Percentiles rank a stretch among this genome's conserved stretches.
Evolutionary conservation across 2,113 vertebrate species (phyloP).

Genomic region (Hemichromis elongatus): DNA sequence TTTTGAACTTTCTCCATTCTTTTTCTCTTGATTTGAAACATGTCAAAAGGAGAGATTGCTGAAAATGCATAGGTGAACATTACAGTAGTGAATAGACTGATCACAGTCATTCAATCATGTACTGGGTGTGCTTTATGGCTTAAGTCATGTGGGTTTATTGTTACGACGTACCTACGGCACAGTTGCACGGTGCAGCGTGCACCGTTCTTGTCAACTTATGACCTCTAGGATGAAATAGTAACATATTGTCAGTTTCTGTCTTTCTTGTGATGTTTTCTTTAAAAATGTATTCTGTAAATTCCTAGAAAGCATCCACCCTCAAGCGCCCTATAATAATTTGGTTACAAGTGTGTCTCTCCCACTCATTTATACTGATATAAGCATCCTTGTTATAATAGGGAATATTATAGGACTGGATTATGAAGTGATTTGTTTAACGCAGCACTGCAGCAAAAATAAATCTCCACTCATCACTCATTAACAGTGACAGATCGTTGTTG

Average conservation of each 20-base stretch:
- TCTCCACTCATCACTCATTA: constrained; percentile 58
- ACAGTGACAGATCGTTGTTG: constrained; percentile 38
- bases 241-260: not conserved
- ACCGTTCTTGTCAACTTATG: not conserved
- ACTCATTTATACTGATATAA: constrained; percentile 17
- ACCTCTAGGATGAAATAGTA: not conserved
- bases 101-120: not conserved
- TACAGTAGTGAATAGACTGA: not conserved
- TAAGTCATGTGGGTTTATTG: not conserved
- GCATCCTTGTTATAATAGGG: constrained; percentile 25
- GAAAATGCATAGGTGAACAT: not conserved
- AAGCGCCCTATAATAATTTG: not conserved
- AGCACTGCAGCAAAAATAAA: constrained; percentile 41
- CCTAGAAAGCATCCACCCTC: not conserved
- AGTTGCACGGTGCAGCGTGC: not conserved
- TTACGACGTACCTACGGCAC: not conserved
- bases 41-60: not conserved
- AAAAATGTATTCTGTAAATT: not conserved
- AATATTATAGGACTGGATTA: constrained; percentile 31
- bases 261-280: not conserved
- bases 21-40: no score
- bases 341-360: not conserved
- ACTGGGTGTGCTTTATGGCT: not conserved
- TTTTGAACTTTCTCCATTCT: no score
- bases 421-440: constrained; percentile 49